Conservation (phyloP, 2,797 vertebrate genomes). For the Eulemur mongoz region DNA sequence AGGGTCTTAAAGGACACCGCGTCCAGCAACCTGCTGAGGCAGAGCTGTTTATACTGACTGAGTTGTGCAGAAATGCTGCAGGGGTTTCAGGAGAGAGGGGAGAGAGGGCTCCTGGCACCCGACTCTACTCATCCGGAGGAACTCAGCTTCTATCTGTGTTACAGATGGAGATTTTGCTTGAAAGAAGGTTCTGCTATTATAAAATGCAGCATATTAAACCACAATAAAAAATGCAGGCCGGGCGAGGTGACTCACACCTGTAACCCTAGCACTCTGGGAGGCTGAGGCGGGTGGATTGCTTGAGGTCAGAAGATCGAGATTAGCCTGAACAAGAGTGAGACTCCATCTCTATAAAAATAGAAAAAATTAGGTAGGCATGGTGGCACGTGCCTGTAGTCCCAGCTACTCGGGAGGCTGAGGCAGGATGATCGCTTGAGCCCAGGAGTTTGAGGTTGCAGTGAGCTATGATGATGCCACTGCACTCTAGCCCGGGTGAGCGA, state of each 20-base stretch:
- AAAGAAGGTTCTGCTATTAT: neutral
- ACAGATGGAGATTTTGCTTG: neutral
- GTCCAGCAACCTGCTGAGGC: neutral
- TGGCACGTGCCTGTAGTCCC: too few species aligned
- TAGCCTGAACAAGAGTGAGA: too few species aligned
- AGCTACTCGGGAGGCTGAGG: too few species aligned
- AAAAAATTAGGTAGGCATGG: too few species aligned
- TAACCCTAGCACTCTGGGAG: too few species aligned
- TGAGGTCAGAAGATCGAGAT: too few species aligned
- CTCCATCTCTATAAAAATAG: too few species aligned
- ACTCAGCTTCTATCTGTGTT: neutral
- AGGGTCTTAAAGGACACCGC: neutral
- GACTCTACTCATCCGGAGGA: neutral
- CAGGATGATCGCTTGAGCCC: too few species aligned
- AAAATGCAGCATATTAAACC: neutral
- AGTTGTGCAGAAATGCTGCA: neutral
- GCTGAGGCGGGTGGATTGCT: too few species aligned
- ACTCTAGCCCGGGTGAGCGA: neutral
- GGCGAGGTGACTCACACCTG: too few species aligned
- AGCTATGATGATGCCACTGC: neutral
- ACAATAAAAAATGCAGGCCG: neutral
- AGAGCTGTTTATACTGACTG: neutral
- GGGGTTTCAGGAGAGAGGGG: neutral
- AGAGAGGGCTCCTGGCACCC: neutral
- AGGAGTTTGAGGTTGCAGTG: too few species aligned